Conservation (phyloP, 1,140 invertebrate species). For the Drosophila biarmipes region DNA sequence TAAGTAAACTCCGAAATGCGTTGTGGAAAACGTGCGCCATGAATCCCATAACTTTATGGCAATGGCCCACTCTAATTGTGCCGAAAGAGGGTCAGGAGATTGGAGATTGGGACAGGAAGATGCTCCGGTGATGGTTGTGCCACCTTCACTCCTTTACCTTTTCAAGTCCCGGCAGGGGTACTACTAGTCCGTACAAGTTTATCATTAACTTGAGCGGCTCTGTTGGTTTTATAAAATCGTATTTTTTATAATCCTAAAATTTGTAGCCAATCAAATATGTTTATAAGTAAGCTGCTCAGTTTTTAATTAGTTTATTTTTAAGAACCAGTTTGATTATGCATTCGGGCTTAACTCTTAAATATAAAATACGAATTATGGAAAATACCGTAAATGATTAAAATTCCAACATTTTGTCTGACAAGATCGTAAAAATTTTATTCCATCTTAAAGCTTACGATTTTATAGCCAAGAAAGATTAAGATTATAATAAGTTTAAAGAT, state of each 20-base stretch:
- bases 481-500: too few species aligned
- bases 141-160: constrained; percentile 22
- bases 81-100: constrained; percentile 41
- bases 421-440: too few species aligned
- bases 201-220: background rate
- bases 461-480: too few species aligned
- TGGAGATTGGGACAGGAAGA: background rate
- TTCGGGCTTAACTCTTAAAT: too few species aligned
- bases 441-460: too few species aligned
- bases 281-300: background rate
- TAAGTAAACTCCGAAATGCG: constrained; percentile 71
- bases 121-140: background rate
- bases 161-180: constrained; percentile 11
- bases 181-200: background rate
- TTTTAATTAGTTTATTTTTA: background rate
- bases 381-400: too few species aligned
- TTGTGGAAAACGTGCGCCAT: constrained; percentile 63
- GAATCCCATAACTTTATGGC: constrained; percentile 79
- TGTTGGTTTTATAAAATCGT: background rate
- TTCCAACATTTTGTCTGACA: too few species aligned
- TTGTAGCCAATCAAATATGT: background rate
- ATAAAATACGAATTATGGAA: too few species aligned
- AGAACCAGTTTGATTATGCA: too few species aligned
- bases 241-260: background rate
- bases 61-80: constrained; percentile 75